Conservation (phyloP, 2,797 vertebrate genomes). For the Macrochelys suwanniensis region DNA sequence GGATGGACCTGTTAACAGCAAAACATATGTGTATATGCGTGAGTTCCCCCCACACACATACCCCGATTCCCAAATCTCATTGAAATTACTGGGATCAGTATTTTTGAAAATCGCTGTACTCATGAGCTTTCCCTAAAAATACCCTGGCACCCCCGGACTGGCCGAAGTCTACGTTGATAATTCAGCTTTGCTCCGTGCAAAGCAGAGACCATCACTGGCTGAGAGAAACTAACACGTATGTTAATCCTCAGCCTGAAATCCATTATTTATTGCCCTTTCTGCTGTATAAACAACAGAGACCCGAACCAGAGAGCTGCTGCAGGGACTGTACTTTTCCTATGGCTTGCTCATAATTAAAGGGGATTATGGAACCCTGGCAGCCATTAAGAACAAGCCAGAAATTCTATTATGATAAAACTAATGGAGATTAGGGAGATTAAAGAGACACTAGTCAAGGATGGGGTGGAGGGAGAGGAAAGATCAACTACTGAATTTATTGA, state of each 20-base stretch:
- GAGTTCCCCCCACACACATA: background rate
- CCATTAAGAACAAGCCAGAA: slow-evolving; percentile 84
- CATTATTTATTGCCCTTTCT: slow-evolving; percentile 82
- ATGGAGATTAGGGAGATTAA: slow-evolving; percentile 74
- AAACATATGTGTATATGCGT: background rate
- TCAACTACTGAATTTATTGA: background rate
- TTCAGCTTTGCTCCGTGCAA: background rate
- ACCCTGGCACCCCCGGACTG: background rate
- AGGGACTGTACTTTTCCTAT: slow-evolving; percentile 82
- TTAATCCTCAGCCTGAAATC: slow-evolving; percentile 54
- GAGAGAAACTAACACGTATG: background rate
- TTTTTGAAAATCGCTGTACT: background rate
- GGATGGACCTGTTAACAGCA: background rate
- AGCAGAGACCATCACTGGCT: background rate
- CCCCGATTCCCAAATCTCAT: background rate
- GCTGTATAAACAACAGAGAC: slow-evolving; percentile 65
- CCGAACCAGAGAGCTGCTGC: slow-evolving; percentile 71
- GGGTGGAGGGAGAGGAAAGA: background rate
- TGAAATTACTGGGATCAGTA: background rate
- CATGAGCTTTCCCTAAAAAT: background rate
- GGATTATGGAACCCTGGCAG: slow-evolving; percentile 86
- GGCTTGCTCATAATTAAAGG: slow-evolving; percentile 85
- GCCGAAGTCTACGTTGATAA: background rate
- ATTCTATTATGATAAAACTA: slow-evolving; percentile 82
- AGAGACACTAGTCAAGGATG: slow-evolving; percentile 81